Base-by-base conservation (phyloP, 2,797 vertebrate genomes). In the Poecile montanus region DNA sequence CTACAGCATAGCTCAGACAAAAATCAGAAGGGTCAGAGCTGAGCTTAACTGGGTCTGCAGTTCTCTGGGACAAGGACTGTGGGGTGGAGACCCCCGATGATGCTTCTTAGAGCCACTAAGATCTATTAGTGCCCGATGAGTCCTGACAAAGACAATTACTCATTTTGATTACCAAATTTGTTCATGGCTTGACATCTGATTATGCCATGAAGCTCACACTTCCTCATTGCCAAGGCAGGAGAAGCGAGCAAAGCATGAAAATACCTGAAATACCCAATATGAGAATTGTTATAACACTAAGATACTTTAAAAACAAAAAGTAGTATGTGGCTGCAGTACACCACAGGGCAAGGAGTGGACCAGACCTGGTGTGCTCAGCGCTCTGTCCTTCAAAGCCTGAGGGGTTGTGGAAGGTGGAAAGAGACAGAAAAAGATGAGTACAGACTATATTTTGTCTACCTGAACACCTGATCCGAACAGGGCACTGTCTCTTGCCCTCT, bases 151-250 rank as follows among this genome's bases (percentile, higher is more conserved):
- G 42, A 42, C 17, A 82, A 77, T 61, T 57, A 13, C 11, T 54
- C 36, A 32, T 60, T 67, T 40, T 68, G 60, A 45, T 12, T 60
- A 42, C 15, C 13, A 44, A 8, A 32, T 60, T 34, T 38, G 11
- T 61, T 38, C 32, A 66, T 17, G 70, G 38, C 1, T 0, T 40
- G n/a, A 26, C 19, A 32, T 7, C 2, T 0, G 1, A 21, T 85
- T 51, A 25, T 13, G 22, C 10, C 53, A 10, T 0, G 6, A 70
- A 86, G 34, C 16, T 68, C 27, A 40, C 44, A 48, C 15, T 5
- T 50, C 58, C 11, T 3, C 16, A 10, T 32, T 53, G 32, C 40
- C 17, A 30, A 58, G 25, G 50, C 1, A 3, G 18, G 8, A 21
- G 44, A 19, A 42, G 56, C 45, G 56, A 56, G 19, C 8, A 42